Conservation (phyloP, 2,888 invertebrate species). For the Neoscelio sp. region DNA sequence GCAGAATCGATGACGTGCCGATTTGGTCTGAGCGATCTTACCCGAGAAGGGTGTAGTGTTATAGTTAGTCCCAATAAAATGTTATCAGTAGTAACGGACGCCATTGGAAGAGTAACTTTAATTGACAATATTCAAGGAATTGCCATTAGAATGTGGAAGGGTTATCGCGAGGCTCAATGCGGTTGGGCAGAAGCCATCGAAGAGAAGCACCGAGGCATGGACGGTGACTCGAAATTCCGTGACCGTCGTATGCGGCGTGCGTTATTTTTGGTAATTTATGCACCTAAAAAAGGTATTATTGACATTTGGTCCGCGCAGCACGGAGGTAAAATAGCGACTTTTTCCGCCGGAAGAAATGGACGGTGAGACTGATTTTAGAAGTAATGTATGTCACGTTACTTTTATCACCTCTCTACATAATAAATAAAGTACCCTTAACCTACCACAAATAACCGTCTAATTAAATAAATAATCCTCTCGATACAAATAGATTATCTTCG, state of each 20-base stretch:
- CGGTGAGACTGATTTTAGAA: too few species aligned
- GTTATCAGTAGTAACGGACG: constrained; percentile 93
- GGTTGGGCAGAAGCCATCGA: constrained; percentile 95
- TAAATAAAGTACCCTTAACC: too few species aligned
- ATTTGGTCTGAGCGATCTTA: constrained; percentile 91
- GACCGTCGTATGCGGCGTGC: constrained; percentile 85
- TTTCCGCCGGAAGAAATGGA: constrained; percentile 94
- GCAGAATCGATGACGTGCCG: constrained; percentile 91
- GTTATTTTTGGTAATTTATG: constrained; percentile 95
- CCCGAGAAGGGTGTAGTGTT: constrained; percentile 90
- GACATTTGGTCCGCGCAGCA: constrained; percentile 97
- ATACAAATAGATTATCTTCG: too few species aligned
- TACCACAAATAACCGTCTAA: too few species aligned
- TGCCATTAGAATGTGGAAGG: constrained; percentile 95
- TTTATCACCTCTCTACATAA: too few species aligned
- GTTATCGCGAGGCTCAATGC: constrained; percentile 97
- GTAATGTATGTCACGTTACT: too few species aligned
- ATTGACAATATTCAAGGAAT: constrained; percentile 92
- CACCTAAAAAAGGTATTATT: constrained; percentile 95
- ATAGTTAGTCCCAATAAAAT: constrained; percentile 91
- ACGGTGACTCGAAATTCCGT: constrained; percentile 44
- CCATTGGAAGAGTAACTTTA: constrained; percentile 93
- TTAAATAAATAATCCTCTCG: too few species aligned
- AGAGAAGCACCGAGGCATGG: constrained; percentile 81
- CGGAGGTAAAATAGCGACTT: constrained; percentile 95